phyloP scores from a whole-genome alignment of 2,113 vertebrate species.

The Dromaius novaehollandiae region DNA sequence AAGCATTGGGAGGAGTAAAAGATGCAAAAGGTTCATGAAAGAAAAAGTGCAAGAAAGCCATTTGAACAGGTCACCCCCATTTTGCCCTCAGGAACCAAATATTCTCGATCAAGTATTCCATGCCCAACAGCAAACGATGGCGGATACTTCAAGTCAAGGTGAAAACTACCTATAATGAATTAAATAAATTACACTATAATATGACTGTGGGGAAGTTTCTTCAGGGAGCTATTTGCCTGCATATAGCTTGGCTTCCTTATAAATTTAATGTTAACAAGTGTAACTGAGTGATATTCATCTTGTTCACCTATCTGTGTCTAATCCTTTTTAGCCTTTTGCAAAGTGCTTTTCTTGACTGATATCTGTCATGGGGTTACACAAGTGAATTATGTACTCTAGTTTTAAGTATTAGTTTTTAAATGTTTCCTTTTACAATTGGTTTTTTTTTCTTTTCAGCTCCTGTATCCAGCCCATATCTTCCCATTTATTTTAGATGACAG shows the following conservation, averaged over 20 bases:
- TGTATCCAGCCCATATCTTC: background rate
- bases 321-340: constrained; percentile 19
- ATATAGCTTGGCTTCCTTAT: background rate
- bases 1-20: background rate
- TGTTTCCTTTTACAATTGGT: background rate
- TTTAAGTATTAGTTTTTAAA: constrained; percentile 44
- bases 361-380: background rate
- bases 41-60: background rate
- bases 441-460: background rate
- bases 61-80: background rate
- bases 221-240: background rate
- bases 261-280: constrained; percentile 15
- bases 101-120: background rate
- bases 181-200: background rate
- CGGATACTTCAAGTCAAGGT: background rate
- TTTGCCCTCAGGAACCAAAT: background rate
- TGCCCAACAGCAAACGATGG: background rate
- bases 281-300: background rate
- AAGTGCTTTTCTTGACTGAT: constrained; percentile 2
- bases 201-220: background rate
- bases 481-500: constrained; percentile 39
- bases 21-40: background rate
- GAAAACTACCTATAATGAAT: background rate
- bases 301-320: background rate
- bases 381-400: background rate